Evolutionary conservation across 2,888 invertebrate genomes (phyloP).

Genomic region (Leptinotarsa rubiginosa): DNA sequence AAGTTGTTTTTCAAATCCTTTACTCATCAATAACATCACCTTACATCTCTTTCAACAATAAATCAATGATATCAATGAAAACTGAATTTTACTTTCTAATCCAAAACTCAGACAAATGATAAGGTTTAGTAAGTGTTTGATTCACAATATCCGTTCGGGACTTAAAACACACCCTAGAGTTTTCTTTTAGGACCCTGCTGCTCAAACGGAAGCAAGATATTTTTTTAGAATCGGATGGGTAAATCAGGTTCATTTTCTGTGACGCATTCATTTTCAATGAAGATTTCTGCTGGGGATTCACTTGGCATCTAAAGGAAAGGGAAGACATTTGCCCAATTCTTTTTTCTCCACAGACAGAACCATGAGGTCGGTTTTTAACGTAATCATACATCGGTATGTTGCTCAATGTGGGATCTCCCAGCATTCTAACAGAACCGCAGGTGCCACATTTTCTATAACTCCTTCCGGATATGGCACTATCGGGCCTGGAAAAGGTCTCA

Average conservation of each 20-base stretch:
- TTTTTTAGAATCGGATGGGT: neutral
- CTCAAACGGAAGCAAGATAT: neutral
- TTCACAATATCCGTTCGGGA: neutral
- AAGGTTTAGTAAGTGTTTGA: neutral
- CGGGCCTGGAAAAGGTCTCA: neutral
- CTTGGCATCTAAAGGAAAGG: neutral
- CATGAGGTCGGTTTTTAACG: neutral
- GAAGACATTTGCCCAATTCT: neutral
- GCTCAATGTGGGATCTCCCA: neutral
- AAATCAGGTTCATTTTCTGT: conserved; percentile 1
- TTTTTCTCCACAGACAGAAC: neutral
- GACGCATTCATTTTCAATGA: neutral
- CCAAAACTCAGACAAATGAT: neutral
- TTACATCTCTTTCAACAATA: no score
- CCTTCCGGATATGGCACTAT: neutral
- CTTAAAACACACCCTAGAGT: neutral
- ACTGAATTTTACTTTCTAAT: neutral
- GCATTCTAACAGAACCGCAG: neutral
- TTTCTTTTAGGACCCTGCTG: neutral
- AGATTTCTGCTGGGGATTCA: neutral
- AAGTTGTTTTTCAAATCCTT: no score
- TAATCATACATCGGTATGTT: neutral
- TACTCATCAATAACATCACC: no score
- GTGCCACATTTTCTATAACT: neutral
- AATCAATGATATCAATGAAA: no score